phyloP scores from a whole-genome alignment of 2,797 vertebrate species.

The Tadarida brasiliensis region DNA sequence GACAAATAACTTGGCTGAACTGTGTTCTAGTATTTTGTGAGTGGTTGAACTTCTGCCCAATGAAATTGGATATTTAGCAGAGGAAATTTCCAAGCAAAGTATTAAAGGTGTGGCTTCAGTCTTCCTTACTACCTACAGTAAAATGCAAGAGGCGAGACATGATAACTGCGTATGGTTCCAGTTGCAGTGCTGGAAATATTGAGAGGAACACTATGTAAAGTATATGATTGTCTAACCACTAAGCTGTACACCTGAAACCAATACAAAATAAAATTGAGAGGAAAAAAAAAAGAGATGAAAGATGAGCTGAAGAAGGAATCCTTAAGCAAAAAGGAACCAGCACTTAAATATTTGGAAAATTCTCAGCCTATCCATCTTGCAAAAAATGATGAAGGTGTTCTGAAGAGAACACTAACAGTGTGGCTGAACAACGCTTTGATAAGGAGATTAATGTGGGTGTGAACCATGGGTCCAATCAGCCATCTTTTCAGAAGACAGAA shows the following conservation, averaged over 20 bases:
- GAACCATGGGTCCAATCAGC: background rate
- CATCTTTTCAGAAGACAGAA: background rate
- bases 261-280: background rate
- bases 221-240: background rate
- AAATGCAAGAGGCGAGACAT: background rate
- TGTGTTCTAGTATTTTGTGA: background rate
- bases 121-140: background rate
- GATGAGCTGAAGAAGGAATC: background rate
- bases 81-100: constrained; percentile 26
- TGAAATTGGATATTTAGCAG: background rate
- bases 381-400: background rate
- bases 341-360: background rate
- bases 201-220: background rate
- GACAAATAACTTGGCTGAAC: background rate
- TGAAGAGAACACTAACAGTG: background rate
- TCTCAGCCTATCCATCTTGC: background rate
- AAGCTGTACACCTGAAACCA: background rate
- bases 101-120: background rate
- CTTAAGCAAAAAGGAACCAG: background rate
- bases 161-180: background rate
- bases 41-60: background rate
- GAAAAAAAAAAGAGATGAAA: background rate
- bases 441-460: background rate
- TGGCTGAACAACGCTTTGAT: background rate
- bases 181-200: background rate